Conservation (phyloP, 2,888 invertebrate genomes). For the Polydrusus cervinus region DNA sequence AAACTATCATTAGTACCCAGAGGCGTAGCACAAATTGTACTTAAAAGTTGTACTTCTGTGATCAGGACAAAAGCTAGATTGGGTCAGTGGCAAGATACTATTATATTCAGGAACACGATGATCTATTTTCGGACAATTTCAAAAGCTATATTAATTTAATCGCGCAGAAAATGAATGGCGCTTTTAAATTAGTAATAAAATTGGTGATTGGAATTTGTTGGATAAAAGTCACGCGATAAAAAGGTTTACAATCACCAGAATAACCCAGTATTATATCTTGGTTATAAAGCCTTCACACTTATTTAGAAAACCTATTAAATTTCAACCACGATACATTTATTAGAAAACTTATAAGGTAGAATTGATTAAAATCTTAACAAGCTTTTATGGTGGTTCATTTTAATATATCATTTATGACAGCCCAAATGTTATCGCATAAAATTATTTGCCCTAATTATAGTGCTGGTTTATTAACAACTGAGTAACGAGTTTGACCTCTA, state of each 20-base stretch:
- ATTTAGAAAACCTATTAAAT: constrained; percentile 8
- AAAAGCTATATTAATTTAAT: no score
- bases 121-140: no score
- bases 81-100: no score
- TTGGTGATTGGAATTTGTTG: no score
- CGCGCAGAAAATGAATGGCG: no score
- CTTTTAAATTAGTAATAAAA: no score
- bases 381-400: constrained; percentile 34
- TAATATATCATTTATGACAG: constrained; percentile 45
- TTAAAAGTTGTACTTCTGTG: no score
- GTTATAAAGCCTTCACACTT: constrained; percentile 1
- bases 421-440: constrained; percentile 20
- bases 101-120: no score
- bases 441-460: constrained; percentile 12
- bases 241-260: not conserved
- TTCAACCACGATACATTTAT: constrained; percentile 20
- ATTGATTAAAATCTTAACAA: constrained; percentile 49
- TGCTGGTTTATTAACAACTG: constrained; percentile 13
- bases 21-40: no score
- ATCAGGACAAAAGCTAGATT: no score
- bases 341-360: constrained; percentile 38
- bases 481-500: constrained; percentile 4
- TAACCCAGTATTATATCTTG: not conserved
- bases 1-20: no score
- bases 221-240: no score